A percentile compares a stretch with the other conserved stretches of the same genome.
These are phyloP conservation scores for Pycnomerus fuliginosus DNA, from an alignment of 2,888 invertebrate species.

Conservation along the genomic window DNA sequence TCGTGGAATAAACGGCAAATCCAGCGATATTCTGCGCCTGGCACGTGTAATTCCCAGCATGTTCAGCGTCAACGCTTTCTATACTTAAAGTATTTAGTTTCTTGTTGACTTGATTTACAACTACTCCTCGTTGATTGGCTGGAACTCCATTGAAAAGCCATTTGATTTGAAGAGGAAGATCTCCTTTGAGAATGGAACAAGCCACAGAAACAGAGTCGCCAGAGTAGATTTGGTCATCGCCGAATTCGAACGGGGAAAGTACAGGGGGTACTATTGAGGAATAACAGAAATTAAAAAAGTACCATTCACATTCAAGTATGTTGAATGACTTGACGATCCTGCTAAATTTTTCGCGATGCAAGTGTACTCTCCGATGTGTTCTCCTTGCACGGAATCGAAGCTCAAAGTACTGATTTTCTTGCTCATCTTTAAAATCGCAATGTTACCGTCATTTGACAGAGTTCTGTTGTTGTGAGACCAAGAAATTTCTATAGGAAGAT, in stretches of 20 bases:
- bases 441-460: constrained; percentile 43
- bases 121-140: constrained; percentile 42
- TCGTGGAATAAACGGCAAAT: constrained; percentile 56
- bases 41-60: constrained; percentile 75
- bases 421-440: constrained; percentile 48
- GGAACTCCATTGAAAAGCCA: constrained; percentile 51
- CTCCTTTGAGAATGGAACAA: constrained; percentile 72
- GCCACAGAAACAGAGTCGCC: constrained; percentile 54
- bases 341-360: constrained; percentile 55
- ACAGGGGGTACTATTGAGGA: neutral
- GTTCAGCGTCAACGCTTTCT: constrained; percentile 60
- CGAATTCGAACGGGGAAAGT: neutral
- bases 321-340: constrained; percentile 55
- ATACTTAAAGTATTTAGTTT: constrained; percentile 59
- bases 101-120: constrained; percentile 49
- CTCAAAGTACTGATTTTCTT: constrained; percentile 56
- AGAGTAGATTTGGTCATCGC: neutral
- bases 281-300: constrained; percentile 26
- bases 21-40: constrained; percentile 64
- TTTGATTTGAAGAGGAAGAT: constrained; percentile 51
- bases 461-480: constrained; percentile 48
- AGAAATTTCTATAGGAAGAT: constrained; percentile 56
- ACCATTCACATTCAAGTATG: constrained; percentile 70
- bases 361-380: constrained; percentile 56
- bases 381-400: constrained; percentile 55